These are phyloP conservation scores for Parnassius mnemosyne DNA, from an alignment of 2,888 invertebrate genomes.

Conservation along the genomic window DNA sequence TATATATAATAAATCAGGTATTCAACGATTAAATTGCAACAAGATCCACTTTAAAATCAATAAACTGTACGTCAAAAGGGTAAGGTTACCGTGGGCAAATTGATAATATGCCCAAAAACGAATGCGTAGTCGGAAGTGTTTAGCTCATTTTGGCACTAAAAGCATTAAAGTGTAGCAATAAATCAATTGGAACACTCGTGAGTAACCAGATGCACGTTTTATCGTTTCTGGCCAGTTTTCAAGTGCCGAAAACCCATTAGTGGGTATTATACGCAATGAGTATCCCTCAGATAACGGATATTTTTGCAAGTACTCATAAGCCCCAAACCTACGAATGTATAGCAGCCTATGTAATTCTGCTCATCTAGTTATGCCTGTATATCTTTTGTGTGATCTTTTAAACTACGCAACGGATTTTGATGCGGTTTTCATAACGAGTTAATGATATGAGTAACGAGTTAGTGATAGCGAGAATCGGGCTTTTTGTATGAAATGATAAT, in stretches of 20 bases:
- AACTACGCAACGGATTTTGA: too few species aligned
- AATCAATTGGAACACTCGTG: constrained; percentile 59
- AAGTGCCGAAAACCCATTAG: constrained; percentile 76
- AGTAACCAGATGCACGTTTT: constrained; percentile 72
- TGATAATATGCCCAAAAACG: constrained; percentile 27
- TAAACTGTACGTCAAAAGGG: constrained; percentile 14
- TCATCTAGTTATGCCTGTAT: too few species aligned
- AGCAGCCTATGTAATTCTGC: too few species aligned
- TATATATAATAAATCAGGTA: not conserved
- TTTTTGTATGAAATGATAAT: too few species aligned
- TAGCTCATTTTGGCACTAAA: constrained; percentile 58
- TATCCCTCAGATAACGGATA: constrained; percentile 54
- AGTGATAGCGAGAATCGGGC: too few species aligned
- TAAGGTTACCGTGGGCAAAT: constrained; percentile 9
- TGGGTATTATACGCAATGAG: constrained; percentile 62
- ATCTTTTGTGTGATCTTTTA: too few species aligned
- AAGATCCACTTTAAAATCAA: constrained; percentile 1
- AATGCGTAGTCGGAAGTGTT: constrained; percentile 45
- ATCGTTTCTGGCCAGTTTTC: constrained; percentile 77
- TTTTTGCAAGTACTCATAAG: constrained; percentile 43
- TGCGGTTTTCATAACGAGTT: too few species aligned
- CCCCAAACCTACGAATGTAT: too few species aligned
- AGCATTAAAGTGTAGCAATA: constrained; percentile 66
- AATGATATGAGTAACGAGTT: too few species aligned
- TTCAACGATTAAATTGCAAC: not conserved